Base-by-base conservation (phyloP, 2,888 invertebrate species). In the Siphlonurus alternatus region DNA sequence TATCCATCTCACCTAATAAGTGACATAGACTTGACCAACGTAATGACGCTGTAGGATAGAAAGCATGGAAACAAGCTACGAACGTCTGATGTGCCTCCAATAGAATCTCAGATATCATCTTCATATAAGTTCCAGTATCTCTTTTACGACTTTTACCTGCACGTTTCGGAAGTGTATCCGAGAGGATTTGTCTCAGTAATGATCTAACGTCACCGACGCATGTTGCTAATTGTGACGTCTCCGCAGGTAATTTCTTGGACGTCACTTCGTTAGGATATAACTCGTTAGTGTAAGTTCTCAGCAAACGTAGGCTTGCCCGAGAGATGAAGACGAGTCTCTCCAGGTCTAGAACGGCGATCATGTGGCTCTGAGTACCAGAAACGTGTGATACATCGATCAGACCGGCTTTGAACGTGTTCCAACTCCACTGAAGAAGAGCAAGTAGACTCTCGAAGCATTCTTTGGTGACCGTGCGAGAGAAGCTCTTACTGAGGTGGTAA, bases 1-100 rank as follows among this genome's bases (percentile, higher is more conserved):
- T 86, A 66, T 84, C 82, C 72, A 83, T 82, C 72, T 87, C 81
- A 25, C 81, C 80, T n/a, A 25, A 59, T 59, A 92, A 75, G 70
- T 91, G 89, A 74, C 94, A 93, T 0, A 97, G 78, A 71, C 91
- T 90, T 68, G 87, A 87, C 95, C 96, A 96, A 74, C 96, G 96
- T 63, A 96, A 78, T 63, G 86, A 87, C 0, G 92, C 89, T 0
- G 94, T 95, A 0, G 97, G 96, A 76, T 93, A 96, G 77, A 98
- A 97, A 0, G 93, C 93, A 75, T 96, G 93, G 72, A 94, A 97
- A 73, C 96, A 94, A 2, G 89, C 82, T 1, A 92, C 88, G 73
- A 94, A 92, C 1, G 95, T 93, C 64, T 85, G 84, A 69, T 95
- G 93, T 65, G 93, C 93, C 74, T 97, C 95, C 63, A 89, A 88